Percentiles rank a stretch among this genome's conserved stretches.
These are phyloP conservation scores for Cataglyphis albicans DNA, from an alignment of 2,888 invertebrate species.

Conservation along the genomic window DNA sequence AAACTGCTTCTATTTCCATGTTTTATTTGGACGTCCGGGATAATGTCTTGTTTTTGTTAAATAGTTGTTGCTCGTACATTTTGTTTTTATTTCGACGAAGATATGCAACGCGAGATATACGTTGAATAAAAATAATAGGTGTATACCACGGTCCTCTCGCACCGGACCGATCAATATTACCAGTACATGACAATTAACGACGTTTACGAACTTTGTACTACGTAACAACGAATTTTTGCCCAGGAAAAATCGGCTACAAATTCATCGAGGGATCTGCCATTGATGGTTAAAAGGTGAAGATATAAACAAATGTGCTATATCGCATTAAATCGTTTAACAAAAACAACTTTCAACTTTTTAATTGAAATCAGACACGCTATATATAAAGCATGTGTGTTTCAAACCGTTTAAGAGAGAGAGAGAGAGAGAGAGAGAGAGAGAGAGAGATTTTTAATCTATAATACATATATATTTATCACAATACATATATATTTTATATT, in stretches of 20 bases:
- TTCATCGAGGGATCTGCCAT: neutral
- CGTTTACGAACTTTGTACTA: constrained; percentile 16
- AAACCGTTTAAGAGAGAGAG: neutral
- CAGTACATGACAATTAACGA: constrained; percentile 46
- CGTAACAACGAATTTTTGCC: constrained; percentile 26
- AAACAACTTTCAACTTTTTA: neutral
- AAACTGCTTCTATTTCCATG: constrained; percentile 34
- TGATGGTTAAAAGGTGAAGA: neutral
- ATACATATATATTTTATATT: neutral
- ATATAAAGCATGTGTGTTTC: neutral
- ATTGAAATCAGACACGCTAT: neutral
- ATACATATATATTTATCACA: neutral
- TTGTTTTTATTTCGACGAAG: constrained; percentile 41
- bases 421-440: neutral
- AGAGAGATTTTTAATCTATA: neutral
- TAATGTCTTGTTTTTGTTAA: constrained; percentile 52
- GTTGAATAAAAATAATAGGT: constrained; percentile 51
- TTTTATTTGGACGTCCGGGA: constrained; percentile 26
- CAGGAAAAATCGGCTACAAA: constrained; percentile 9
- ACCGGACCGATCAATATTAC: constrained; percentile 28
- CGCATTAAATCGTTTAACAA: neutral
- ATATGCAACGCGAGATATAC: constrained; percentile 41
- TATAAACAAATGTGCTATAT: neutral
- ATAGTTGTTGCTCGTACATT: constrained; percentile 35
- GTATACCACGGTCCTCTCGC: constrained; percentile 20